phyloP scores from a whole-genome alignment of 2,888 invertebrate genomes.

The Drosophila kambysellisi region DNA sequence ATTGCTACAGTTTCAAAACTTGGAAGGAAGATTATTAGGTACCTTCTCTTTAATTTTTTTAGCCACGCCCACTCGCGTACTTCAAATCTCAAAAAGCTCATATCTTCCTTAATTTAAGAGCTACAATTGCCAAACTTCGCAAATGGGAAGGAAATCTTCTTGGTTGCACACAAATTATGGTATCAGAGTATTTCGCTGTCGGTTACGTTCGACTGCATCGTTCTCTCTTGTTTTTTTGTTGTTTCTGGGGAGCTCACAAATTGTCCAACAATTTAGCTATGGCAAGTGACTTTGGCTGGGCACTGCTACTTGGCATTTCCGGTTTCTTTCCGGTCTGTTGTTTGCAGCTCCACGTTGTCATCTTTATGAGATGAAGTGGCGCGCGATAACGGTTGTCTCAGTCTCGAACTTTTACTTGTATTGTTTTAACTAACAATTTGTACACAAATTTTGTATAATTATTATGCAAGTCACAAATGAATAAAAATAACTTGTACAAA shows the following conservation, averaged over 20 bases:
- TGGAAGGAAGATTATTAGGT: no score
- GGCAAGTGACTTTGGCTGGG: conserved; percentile 53
- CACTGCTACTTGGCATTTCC: conserved; percentile 71
- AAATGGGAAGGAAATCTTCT: no score
- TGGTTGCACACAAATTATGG: no score
- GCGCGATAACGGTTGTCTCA: neutral
- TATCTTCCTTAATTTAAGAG: no score
- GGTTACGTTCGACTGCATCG: no score
- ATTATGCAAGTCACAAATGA: neutral
- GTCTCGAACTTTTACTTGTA: neutral
- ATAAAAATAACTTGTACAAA: neutral
- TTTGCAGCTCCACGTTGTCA: conserved; percentile 61
- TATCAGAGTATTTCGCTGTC: no score
- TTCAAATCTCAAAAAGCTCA: no score
- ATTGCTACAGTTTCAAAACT: no score
- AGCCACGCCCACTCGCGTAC: no score
- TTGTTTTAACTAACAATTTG: neutral
- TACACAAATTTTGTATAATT: neutral
- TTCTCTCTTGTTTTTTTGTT: neutral
- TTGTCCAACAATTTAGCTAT: conserved; percentile 52
- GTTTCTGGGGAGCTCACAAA: conserved; percentile 44
- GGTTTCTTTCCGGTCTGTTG: conserved; percentile 73
- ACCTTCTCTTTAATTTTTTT: no score
- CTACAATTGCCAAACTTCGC: no score
- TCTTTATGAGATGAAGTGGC: conserved; percentile 46